These are phyloP conservation scores for Puntigrus tetrazona DNA, from an alignment of 2,113 vertebrate species.

Conservation along the genomic window DNA sequence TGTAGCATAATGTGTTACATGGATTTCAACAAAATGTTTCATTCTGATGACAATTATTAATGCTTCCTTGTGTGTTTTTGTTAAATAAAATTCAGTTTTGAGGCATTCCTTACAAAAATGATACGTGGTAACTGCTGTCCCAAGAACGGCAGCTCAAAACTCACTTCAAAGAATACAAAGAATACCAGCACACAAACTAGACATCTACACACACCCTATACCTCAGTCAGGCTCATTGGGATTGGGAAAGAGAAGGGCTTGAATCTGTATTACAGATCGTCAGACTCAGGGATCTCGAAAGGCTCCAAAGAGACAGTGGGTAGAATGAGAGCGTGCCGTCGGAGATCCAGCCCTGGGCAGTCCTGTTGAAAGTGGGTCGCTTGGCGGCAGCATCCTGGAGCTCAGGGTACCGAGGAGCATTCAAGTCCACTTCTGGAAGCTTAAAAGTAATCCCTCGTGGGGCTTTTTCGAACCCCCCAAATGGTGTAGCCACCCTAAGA, in stretches of 20 bases:
- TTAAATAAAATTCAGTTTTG: neutral
- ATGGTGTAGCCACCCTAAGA: conserved; percentile 92
- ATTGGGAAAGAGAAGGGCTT: neutral
- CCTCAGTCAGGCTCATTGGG: neutral
- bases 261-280: conserved; percentile 83
- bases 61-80: neutral
- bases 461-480: conserved; percentile 93
- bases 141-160: neutral
- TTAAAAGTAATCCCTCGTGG: conserved; percentile 92
- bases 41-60: neutral
- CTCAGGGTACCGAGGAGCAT: conserved; percentile 83
- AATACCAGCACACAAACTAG: conserved; percentile 10
- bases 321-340: conserved; percentile 84
- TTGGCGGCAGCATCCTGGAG: conserved; percentile 82
- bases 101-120: neutral
- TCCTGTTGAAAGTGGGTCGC: conserved; percentile 93
- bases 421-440: conserved; percentile 86
- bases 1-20: neutral
- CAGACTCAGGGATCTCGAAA: conserved; percentile 83
- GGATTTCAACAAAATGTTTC: neutral
- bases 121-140: neutral
- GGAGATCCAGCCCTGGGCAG: conserved; percentile 91
- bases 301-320: conserved; percentile 79
- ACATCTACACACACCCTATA: neutral
- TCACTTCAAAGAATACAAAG: neutral